A percentile compares a stretch with the other conserved stretches of the same genome.
phyloP scores from a whole-genome alignment of 1,140 invertebrate species.

The Drosophila pandora region DNA sequence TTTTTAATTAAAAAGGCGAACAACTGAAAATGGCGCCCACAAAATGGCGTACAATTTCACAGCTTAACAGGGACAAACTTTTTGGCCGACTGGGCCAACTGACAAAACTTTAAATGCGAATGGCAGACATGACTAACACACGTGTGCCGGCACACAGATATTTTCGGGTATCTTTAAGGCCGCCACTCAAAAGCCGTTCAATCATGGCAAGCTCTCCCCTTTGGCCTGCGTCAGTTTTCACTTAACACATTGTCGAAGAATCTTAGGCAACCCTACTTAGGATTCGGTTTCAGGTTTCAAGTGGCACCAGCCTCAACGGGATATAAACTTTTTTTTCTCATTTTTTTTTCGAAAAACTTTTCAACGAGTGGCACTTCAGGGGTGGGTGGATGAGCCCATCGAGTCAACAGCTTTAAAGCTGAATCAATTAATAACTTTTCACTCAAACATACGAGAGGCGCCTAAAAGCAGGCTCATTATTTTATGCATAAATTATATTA shows the following conservation, averaged over 20 bases:
- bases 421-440: constrained; percentile 71
- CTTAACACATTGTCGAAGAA: constrained; percentile 70
- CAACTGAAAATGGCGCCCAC: constrained; percentile 25
- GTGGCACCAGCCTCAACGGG: constrained; percentile 21
- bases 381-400: constrained; percentile 20
- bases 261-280: constrained; percentile 58
- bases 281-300: constrained; percentile 33
- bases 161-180: constrained; percentile 15
- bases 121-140: background rate
- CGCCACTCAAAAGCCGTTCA: constrained; percentile 51
- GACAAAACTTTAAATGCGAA: constrained; percentile 31
- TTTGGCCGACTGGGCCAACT: constrained; percentile 1
- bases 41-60: constrained; percentile 56
- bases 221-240: constrained; percentile 65
- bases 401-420: constrained; percentile 57
- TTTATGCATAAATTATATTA: constrained; percentile 60
- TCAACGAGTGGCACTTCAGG: constrained; percentile 29
- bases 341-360: constrained; percentile 46
- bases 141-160: background rate
- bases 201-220: constrained; percentile 57
- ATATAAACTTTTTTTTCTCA: constrained; percentile 43
- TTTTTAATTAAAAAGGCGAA: constrained; percentile 69
- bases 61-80: constrained; percentile 45
- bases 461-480: constrained; percentile 68
- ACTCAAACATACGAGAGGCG: constrained; percentile 2